Conservation (phyloP, 35 echinoderm and acorn worm species). For the Heliocidaris erythrogramma region DNA sequence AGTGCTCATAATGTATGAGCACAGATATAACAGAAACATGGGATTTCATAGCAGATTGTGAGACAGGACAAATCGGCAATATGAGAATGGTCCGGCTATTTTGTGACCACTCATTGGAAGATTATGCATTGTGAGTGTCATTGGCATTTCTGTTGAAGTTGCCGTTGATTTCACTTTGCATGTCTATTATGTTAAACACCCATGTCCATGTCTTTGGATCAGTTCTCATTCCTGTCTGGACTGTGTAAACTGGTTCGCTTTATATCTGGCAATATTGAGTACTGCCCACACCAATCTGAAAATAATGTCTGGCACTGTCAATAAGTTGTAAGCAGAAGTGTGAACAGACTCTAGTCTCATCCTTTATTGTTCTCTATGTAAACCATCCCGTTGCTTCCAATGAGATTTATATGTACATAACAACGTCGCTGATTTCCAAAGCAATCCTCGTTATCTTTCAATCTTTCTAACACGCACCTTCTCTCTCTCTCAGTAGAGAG, state of each 20-base stretch:
- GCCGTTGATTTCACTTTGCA: background rate
- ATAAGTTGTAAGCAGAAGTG: background rate
- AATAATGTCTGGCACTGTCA: background rate
- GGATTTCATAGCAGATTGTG: background rate
- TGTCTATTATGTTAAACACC: background rate
- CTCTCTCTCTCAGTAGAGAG: background rate
- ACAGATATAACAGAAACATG: background rate
- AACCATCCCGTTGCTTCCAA: slow-evolving; percentile 42
- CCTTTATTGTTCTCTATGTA: slow-evolving; percentile 3
- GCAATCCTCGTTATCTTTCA: slow-evolving; percentile 4
- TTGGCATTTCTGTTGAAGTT: background rate
- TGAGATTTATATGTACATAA: slow-evolving; percentile 35
- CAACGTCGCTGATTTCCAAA: slow-evolving; percentile 28
- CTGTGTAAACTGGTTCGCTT: background rate
- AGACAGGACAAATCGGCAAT: background rate
- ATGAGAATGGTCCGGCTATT: background rate
- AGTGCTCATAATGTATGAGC: too few relatives aligned
- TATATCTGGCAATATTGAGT: background rate
- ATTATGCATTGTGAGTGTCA: background rate
- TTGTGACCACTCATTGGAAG: background rate
- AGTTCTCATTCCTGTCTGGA: background rate
- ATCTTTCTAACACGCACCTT: background rate
- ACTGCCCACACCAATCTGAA: background rate
- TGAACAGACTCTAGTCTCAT: background rate
- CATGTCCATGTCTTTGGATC: background rate